Evolutionary conservation across 2,888 invertebrate species (phyloP), one percentile per base, ranked within the genome.

Genomic region (Ophion costatus): DNA sequence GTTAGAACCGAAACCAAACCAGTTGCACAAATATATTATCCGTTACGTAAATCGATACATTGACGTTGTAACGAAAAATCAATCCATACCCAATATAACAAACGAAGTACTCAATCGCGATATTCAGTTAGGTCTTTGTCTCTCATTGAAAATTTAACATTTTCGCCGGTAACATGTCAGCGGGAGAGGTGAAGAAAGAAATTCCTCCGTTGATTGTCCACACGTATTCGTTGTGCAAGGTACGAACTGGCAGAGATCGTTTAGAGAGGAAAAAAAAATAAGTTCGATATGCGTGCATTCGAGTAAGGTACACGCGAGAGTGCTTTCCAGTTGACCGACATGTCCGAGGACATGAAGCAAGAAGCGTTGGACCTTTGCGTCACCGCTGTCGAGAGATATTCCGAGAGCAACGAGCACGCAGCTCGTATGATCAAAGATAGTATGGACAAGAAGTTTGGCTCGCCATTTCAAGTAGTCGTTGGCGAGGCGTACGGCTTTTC

Each of bases 401-500:
- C 97, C 0, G 94, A 96, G 9, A 98, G 98, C 89, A 94, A 94
- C 90, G 96, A 98, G 96, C 95, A 96, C 88, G 98, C 98, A 0
- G 98, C 99, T n/a, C 96, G 96, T 89, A 96, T 97, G 95, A 98
- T 99, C 79, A 99, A 99, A 94, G 98, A 99, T 90, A 96, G 96
- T 67, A 96, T 99, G 97, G 99, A 99, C 94, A 98, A 98, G 94
- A 98, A 98, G 93, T 98, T 98, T 94, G 99, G 99, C 3, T 96
- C 98, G 0, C 90, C 92, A 0, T 93, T 92, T 84, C 97, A 98
- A 83, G 99, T 98, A 96, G 97, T 99, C 0, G 97, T 99, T 5
- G 99, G 99, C 7, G 99, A 99, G 95, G 98, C 98, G 83, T 99
- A 96, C 94, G 98, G 98, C 67, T 98, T 98, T 94, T 98, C 98